Evolutionary conservation across 2,113 vertebrate species (phyloP).

Genomic region (Hippolais icterina): DNA sequence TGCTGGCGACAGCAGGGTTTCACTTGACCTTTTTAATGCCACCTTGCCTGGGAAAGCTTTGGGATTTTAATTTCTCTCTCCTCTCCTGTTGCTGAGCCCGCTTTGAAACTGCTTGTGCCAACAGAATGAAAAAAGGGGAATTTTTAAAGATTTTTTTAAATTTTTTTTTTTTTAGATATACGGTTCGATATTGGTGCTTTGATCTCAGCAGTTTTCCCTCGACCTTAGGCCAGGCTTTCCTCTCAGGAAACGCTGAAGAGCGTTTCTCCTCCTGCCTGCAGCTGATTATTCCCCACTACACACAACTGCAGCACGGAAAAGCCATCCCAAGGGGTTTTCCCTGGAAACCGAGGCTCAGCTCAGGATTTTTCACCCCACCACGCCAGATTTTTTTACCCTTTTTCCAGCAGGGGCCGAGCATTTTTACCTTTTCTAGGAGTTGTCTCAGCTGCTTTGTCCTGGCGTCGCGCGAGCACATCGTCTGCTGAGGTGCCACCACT

Average conservation of each 20-base stretch:
- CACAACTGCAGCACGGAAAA: rapidly evolving
- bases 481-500: conserved; percentile 97
- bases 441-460: conserved; percentile 98
- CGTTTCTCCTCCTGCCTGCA: neutral
- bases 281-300: neutral
- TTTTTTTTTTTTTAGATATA: neutral
- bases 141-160: neutral
- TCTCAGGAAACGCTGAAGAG: neutral
- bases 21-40: neutral
- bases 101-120: neutral
- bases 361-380: neutral
- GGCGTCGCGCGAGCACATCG: conserved; percentile 96
- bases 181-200: neutral
- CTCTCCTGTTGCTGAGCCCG: neutral
- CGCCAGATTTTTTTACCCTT: neutral
- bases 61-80: neutral
- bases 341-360: neutral
- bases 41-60: neutral
- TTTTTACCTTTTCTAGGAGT: conserved; percentile 95
- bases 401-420: neutral
- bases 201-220: conserved; percentile 13
- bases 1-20: neutral
- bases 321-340: neutral
- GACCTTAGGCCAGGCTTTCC: neutral
- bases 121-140: neutral